These are phyloP conservation scores for Thymelicus acteon DNA, from an alignment of 2,888 invertebrate genomes.

Conservation along the genomic window DNA sequence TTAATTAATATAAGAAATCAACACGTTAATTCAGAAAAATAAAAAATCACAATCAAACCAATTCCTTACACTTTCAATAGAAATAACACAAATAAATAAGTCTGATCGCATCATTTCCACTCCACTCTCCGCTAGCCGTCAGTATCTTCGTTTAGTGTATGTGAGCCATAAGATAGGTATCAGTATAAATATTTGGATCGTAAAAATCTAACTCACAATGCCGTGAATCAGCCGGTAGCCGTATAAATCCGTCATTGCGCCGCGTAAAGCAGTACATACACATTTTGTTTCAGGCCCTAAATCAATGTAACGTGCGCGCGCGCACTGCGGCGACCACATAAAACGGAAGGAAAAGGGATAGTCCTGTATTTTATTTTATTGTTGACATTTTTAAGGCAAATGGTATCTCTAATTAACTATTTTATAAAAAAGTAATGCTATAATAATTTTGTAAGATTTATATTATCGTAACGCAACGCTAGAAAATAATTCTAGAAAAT, in stretches of 20 bases:
- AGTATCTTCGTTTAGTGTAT: slow-evolving; percentile 12
- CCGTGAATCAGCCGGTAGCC: slow-evolving; percentile 65
- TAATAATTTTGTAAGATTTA: no score
- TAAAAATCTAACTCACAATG: slow-evolving; percentile 63
- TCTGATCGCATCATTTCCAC: background rate
- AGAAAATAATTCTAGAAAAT: no score
- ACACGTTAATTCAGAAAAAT: background rate
- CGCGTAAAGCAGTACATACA: slow-evolving; percentile 77
- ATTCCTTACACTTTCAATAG: slow-evolving; percentile 1
- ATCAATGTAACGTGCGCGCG: slow-evolving; percentile 70
- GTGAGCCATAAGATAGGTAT: slow-evolving; percentile 38
- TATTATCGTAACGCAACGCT: no score
- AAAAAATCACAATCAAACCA: background rate
- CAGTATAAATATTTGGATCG: slow-evolving; percentile 69
- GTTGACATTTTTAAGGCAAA: background rate
- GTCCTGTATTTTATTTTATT: background rate
- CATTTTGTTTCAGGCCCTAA: slow-evolving; percentile 74
- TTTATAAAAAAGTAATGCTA: no score
- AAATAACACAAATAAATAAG: slow-evolving; percentile 2
- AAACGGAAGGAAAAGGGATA: background rate
- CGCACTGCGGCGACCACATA: slow-evolving; percentile 51
- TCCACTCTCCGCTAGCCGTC: background rate
- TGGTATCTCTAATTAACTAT: no score
- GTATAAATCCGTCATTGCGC: slow-evolving; percentile 74
- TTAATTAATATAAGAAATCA: no score